phyloP scores from a whole-genome alignment of 2,113 vertebrate genomes.

The Aleadryas rufinucha region DNA sequence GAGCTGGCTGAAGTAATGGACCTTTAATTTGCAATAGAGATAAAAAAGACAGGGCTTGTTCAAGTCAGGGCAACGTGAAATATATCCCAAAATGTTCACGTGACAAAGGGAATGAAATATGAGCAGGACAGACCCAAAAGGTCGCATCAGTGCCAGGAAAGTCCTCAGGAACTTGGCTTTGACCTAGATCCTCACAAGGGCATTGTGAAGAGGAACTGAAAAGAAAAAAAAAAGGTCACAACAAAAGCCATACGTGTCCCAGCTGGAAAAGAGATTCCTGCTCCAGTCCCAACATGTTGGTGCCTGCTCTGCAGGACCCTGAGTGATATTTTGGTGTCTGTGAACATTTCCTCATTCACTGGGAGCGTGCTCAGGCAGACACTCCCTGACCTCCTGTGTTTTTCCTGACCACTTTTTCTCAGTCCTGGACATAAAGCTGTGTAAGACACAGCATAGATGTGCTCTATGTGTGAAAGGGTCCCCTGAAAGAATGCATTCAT shows the following conservation, averaged over 20 bases:
- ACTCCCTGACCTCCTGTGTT: not conserved
- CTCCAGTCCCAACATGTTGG: not conserved
- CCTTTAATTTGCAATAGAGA: not conserved
- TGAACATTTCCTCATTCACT: not conserved
- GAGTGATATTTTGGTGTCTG: not conserved
- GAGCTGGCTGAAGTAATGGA: not conserved
- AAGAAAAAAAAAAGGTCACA: not conserved
- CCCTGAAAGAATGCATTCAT: rapidly evolving
- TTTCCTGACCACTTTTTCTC: not conserved
- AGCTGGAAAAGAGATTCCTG: not conserved
- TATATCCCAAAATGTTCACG: not conserved
- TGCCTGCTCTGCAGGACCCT: not conserved
- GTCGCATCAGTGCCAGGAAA: not conserved
- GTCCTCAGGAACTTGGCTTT: conserved; percentile 1
- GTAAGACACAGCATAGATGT: not conserved
- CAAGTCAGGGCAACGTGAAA: not conserved
- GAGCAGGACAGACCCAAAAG: not conserved
- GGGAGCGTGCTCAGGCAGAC: not conserved
- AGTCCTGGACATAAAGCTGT: not conserved
- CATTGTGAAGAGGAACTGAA: not conserved
- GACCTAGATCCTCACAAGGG: not conserved
- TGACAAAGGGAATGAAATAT: not conserved
- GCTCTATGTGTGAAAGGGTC: not conserved
- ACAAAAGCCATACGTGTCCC: not conserved
- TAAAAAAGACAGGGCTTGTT: not conserved